These are phyloP conservation scores for Pseudorectes ferrugineus DNA, from an alignment of 2,113 vertebrate genomes.

Conservation along the genomic window DNA sequence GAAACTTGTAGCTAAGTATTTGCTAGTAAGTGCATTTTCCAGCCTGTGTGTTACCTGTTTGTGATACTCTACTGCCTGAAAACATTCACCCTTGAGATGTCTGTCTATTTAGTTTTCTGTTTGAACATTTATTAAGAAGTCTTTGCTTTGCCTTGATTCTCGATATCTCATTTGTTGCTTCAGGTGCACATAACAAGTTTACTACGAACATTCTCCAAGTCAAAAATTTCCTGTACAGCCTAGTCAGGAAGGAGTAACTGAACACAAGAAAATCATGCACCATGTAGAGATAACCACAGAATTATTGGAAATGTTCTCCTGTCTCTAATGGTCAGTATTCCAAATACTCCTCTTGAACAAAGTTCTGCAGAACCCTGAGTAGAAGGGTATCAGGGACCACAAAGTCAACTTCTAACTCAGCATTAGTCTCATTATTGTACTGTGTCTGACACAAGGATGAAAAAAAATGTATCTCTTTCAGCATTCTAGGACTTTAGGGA, in stretches of 20 bases:
- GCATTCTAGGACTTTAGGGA: background rate
- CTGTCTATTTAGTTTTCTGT: background rate
- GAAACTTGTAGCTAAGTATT: background rate
- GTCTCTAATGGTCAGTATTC: background rate
- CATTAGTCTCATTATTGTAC: background rate
- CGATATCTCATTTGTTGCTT: background rate
- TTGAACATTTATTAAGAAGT: background rate
- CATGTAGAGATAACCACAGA: background rate
- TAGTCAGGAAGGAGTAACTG: background rate
- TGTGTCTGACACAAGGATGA: background rate
- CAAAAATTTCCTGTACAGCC: background rate
- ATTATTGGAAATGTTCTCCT: background rate
- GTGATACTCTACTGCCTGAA: background rate
- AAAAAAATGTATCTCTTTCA: background rate
- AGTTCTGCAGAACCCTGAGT: background rate
- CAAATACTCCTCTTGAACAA: background rate
- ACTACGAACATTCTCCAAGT: background rate
- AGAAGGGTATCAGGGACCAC: background rate
- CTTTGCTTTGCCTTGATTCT: background rate
- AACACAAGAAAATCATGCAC: background rate
- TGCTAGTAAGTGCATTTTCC: background rate
- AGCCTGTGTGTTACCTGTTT: background rate
- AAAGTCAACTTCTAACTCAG: background rate
- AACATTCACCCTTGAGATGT: background rate
- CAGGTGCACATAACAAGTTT: background rate